Percentiles rank a stretch among this genome's conserved stretches.
Conservation (phyloP, 2,888 invertebrate genomes). For the Morpho achilles region DNA sequence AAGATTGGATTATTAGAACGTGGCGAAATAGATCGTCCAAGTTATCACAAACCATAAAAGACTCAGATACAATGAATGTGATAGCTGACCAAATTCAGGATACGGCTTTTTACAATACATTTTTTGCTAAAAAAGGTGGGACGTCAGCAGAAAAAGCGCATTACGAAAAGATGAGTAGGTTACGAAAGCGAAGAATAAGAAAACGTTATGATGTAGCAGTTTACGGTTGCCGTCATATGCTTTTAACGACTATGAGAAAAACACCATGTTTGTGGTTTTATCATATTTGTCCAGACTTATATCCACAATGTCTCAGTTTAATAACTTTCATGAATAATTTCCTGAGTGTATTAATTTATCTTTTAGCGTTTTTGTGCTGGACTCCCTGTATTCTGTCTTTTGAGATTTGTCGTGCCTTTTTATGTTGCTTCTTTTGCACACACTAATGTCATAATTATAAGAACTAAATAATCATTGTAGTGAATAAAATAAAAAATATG, state of each 20-base stretch:
- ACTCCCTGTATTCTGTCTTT: conserved; percentile 42
- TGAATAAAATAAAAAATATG: not conserved
- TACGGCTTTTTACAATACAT: conserved; percentile 29
- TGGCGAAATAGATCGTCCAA: conserved; percentile 39
- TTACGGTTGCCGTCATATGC: conserved; percentile 38
- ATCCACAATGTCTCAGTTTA: conserved; percentile 46
- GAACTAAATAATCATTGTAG: not conserved
- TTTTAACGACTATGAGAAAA: conserved; percentile 44
- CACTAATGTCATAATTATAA: conserved; percentile 15
- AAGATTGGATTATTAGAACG: conserved; percentile 25
- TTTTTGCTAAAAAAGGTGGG: conserved; percentile 38
- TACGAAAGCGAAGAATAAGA: conserved; percentile 34
- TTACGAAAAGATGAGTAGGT: conserved; percentile 27
- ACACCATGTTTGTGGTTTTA: conserved; percentile 54
- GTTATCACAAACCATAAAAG: conserved; percentile 35
- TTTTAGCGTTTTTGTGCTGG: conserved; percentile 30
- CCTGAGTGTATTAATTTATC: conserved; percentile 38
- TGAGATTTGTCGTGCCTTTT: conserved; percentile 41
- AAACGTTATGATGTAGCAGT: conserved; percentile 37
- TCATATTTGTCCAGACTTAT: conserved; percentile 47
- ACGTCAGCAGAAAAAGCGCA: conserved; percentile 34
- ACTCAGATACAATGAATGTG: conserved; percentile 38
- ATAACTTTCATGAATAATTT: conserved; percentile 36
- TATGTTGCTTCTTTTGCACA: conserved; percentile 45
- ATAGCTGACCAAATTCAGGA: conserved; percentile 40